phyloP scores from a whole-genome alignment of 2,888 invertebrate genomes.

The Trimorus sp. region DNA sequence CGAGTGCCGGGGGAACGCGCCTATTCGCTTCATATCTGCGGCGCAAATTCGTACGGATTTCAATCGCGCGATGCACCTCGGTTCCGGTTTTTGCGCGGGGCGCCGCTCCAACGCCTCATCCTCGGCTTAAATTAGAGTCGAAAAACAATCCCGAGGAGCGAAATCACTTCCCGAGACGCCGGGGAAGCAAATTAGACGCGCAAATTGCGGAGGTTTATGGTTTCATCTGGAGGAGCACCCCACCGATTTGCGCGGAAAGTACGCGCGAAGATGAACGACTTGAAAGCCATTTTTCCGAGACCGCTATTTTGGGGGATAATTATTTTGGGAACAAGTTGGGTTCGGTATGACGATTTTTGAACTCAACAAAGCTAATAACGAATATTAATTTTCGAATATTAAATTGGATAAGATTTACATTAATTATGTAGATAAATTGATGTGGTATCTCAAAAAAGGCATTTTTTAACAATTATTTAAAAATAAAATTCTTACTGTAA shows the following conservation, averaged over 20 bases:
- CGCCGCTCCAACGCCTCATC: conserved; percentile 9
- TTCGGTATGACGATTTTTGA: no score
- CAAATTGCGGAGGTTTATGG: conserved; percentile 45
- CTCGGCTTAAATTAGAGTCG: conserved; percentile 17
- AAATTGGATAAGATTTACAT: no score
- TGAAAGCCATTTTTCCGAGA: conserved; percentile 8
- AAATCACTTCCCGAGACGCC: conserved; percentile 18
- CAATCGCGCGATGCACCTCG: not conserved
- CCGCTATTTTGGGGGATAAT: not conserved
- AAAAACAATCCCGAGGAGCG: conserved; percentile 34
- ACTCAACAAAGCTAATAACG: no score
- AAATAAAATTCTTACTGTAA: no score
- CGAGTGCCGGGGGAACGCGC: no score
- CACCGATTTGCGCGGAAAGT: conserved; percentile 24
- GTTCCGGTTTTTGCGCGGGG: not conserved
- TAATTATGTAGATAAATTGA: no score
- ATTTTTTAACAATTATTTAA: no score
- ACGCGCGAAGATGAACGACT: conserved; percentile 5
- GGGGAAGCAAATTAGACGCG: conserved; percentile 40
- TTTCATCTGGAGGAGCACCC: conserved; percentile 34
- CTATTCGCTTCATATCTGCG: no score
- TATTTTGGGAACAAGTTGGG: no score
- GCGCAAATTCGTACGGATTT: not conserved
- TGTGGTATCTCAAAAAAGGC: no score
- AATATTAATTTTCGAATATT: no score